These are phyloP conservation scores for Drosophila siamana DNA, from an alignment of 2,888 invertebrate species.

Conservation along the genomic window DNA sequence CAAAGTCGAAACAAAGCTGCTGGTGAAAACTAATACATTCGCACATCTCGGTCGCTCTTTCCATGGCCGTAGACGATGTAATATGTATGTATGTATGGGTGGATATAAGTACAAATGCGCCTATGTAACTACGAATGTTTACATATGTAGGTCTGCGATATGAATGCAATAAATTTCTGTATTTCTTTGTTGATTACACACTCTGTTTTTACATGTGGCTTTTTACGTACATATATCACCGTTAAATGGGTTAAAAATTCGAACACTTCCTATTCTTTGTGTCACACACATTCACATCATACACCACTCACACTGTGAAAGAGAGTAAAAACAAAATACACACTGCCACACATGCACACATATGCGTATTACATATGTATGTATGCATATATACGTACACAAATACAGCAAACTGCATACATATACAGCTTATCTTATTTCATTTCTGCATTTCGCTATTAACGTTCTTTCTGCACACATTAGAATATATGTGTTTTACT, in stretches of 20 bases:
- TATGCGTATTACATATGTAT: constrained; percentile 48
- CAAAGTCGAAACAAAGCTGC: constrained; percentile 57
- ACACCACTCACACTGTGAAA: constrained; percentile 7
- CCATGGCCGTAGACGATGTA: constrained; percentile 50
- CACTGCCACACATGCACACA: constrained; percentile 57
- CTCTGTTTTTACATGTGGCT: background rate
- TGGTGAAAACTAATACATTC: constrained; percentile 49
- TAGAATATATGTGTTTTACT: constrained; percentile 29
- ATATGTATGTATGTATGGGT: constrained; percentile 9
- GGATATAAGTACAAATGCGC: background rate
- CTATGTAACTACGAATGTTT: constrained; percentile 6
- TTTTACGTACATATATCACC: constrained; percentile 6
- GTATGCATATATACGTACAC: constrained; percentile 54
- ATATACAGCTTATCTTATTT: constrained; percentile 59
- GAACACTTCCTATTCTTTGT: constrained; percentile 60
- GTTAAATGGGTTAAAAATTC: constrained; percentile 41
- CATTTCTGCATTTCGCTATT: constrained; percentile 38
- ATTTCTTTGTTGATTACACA: constrained; percentile 4
- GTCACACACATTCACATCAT: constrained; percentile 34
- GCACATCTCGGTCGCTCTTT: constrained; percentile 35
- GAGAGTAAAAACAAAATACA: constrained; percentile 52
- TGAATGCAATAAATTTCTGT: constrained; percentile 14
- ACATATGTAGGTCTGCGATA: constrained; percentile 4
- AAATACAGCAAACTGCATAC: constrained; percentile 66
- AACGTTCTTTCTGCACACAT: constrained; percentile 46